Evolutionary conservation across 2,113 vertebrate species (phyloP).

Genomic region (Cryptotis parvus): DNA sequence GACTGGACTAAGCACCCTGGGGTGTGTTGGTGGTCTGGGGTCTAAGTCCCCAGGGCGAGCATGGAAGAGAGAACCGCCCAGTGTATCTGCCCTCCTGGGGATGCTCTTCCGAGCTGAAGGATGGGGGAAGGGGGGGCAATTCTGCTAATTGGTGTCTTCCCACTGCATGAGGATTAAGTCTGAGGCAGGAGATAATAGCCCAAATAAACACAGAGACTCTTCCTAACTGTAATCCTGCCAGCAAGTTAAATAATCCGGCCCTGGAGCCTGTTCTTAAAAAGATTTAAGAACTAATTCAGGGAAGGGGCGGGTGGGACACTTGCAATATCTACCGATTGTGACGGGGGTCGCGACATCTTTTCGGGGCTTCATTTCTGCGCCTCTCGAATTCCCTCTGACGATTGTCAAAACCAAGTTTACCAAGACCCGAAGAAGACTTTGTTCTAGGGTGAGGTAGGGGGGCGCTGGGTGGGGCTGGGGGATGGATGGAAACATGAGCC

Average conservation of each 20-base stretch:
- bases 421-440: slow-evolving; percentile 81
- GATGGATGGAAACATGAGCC: slow-evolving; percentile 85
- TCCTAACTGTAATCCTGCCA: slow-evolving; percentile 83
- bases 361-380: slow-evolving; percentile 82
- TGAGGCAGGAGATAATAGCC: slow-evolving; percentile 82
- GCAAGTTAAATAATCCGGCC: slow-evolving; percentile 81
- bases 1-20: slow-evolving; percentile 35
- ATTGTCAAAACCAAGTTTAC: slow-evolving; percentile 88
- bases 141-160: slow-evolving; percentile 85
- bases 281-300: slow-evolving; percentile 81
- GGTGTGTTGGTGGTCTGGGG: slow-evolving; percentile 85
- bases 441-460: slow-evolving; percentile 78
- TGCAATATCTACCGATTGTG: slow-evolving; percentile 85
- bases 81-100: slow-evolving; percentile 84
- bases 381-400: slow-evolving; percentile 88
- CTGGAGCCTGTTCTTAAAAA: slow-evolving; percentile 75
- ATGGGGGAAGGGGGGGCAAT: neutral
- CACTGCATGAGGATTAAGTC: slow-evolving; percentile 80
- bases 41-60: slow-evolving; percentile 38
- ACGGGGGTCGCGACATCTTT: slow-evolving; percentile 83
- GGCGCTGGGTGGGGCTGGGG: neutral
- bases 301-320: slow-evolving; percentile 43
- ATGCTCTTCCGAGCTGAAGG: too few species aligned
- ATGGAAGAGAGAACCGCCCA: slow-evolving; percentile 83
- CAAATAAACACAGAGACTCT: slow-evolving; percentile 83